A percentile compares a stretch with the other conserved stretches of the same genome.
phyloP scores from a whole-genome alignment of 2,113 vertebrate genomes.

The Lethenteron camtschaticum region DNA sequence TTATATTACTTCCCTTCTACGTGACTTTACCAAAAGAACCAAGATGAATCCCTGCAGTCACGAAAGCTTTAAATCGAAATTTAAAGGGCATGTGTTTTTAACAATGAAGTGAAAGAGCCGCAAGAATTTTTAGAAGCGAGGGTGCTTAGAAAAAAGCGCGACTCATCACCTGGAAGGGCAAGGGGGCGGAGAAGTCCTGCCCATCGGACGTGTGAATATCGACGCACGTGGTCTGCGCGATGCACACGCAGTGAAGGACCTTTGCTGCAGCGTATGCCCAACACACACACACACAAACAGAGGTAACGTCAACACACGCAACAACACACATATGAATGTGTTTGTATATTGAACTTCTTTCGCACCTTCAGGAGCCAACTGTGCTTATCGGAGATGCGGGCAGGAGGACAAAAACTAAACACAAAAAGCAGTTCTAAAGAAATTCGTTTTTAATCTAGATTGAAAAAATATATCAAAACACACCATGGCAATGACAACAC shows the following conservation, averaged over 20 bases:
- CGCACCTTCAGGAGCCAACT: too few relatives aligned
- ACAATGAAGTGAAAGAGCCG: neutral
- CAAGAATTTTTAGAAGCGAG: neutral
- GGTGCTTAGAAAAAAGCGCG: neutral
- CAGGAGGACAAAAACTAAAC: too few relatives aligned
- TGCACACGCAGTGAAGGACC: slow-evolving; percentile 38
- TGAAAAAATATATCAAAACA: too few relatives aligned
- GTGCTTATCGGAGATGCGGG: too few relatives aligned
- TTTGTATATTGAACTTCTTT: too few relatives aligned
- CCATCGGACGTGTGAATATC: slow-evolving; percentile 75
- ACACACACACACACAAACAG: neutral
- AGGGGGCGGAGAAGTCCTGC: slow-evolving; percentile 74
- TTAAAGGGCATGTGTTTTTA: too few relatives aligned
- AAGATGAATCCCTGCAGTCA: too few relatives aligned
- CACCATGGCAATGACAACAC: neutral
- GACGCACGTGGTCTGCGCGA: slow-evolving; percentile 66
- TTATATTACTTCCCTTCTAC: too few relatives aligned
- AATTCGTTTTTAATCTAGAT: too few relatives aligned
- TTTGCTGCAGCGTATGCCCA: neutral
- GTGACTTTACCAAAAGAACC: too few relatives aligned
- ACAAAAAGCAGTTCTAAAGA: too few relatives aligned
- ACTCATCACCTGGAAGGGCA: slow-evolving; percentile 63
- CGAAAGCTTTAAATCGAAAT: too few relatives aligned
- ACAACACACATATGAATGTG: neutral
- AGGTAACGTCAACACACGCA: neutral